Percentiles rank a stretch among this genome's conserved stretches.
Conservation (phyloP, 2,888 invertebrate species). For the Osmoderma eremita region DNA sequence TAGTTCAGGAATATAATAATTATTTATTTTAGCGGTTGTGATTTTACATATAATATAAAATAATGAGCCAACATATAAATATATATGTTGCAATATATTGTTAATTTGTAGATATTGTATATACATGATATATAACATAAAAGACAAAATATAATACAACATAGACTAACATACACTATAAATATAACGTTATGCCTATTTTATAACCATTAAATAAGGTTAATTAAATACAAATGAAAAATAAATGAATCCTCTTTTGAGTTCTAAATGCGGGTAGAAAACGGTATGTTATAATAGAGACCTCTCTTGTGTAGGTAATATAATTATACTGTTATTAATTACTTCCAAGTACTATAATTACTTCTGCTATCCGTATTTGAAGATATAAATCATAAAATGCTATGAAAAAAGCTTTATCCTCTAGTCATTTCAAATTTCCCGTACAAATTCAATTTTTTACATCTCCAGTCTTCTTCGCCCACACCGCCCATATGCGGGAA, state of each 20-base stretch:
- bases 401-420: neutral
- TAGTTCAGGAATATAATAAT: slow-evolving; percentile 1
- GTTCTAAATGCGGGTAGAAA: slow-evolving; percentile 34
- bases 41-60: slow-evolving; percentile 2
- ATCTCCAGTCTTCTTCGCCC: no score
- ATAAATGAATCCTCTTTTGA: slow-evolving; percentile 9
- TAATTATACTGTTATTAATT: neutral
- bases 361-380: slow-evolving; percentile 17
- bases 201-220: neutral
- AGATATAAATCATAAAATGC: neutral
- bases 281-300: slow-evolving; percentile 6
- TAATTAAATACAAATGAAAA: slow-evolving; percentile 1
- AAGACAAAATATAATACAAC: no score
- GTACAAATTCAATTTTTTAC: no score
- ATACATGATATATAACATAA: neutral
- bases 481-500: no score
- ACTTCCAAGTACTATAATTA: slow-evolving; percentile 26
- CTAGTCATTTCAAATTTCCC: neutral
- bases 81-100: slow-evolving; percentile 19
- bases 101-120: slow-evolving; percentile 34
- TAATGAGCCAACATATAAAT: neutral
- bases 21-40: slow-evolving; percentile 32
- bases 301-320: neutral
- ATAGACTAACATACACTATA: no score
- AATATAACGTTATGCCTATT: no score